Percentiles rank a stretch among this genome's conserved stretches.
Evolutionary conservation across 1,140 invertebrate genomes (phyloP).

Genomic region (Vanessa tameamea): DNA sequence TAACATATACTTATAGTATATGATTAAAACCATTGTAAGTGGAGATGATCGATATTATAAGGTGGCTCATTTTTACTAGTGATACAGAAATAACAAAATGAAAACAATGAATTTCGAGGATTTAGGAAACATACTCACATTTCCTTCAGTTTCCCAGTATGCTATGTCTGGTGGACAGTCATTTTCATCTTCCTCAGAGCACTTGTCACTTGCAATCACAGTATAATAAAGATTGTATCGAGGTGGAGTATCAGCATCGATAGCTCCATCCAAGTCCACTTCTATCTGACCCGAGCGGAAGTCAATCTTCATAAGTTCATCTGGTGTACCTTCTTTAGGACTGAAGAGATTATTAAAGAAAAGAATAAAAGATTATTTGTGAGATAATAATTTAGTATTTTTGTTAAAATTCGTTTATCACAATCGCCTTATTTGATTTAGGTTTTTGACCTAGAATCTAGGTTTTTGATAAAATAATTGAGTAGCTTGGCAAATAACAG

Average conservation of each 20-base stretch:
- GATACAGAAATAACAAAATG: too few relatives aligned
- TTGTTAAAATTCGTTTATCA: too few relatives aligned
- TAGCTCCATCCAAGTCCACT: constrained; percentile 61
- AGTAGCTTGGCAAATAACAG: not conserved
- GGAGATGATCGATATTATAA: too few relatives aligned
- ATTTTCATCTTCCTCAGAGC: constrained; percentile 48
- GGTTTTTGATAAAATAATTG: too few relatives aligned
- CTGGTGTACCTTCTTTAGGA: constrained; percentile 58
- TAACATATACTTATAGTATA: too few relatives aligned
- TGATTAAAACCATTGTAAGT: too few relatives aligned
- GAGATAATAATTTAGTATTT: too few relatives aligned
- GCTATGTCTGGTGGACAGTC: constrained; percentile 58
- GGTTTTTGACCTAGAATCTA: too few relatives aligned
- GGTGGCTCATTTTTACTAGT: too few relatives aligned
- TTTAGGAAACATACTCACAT: constrained; percentile 49
- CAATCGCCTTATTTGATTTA: too few relatives aligned
- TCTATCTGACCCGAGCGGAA: constrained; percentile 67
- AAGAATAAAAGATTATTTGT: too few relatives aligned
- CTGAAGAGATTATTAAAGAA: constrained; percentile 45
- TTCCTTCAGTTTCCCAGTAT: constrained; percentile 56
- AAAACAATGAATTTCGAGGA: not conserved
- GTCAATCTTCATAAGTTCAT: constrained; percentile 72
- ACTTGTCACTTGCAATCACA: constrained; percentile 72
- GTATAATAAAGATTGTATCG: constrained; percentile 72
- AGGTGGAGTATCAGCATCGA: constrained; percentile 77